Percentiles rank a stretch among this genome's conserved stretches.
Evolutionary conservation across 2,113 vertebrate species (phyloP).

Genomic region (Otolemur garnettii): DNA sequence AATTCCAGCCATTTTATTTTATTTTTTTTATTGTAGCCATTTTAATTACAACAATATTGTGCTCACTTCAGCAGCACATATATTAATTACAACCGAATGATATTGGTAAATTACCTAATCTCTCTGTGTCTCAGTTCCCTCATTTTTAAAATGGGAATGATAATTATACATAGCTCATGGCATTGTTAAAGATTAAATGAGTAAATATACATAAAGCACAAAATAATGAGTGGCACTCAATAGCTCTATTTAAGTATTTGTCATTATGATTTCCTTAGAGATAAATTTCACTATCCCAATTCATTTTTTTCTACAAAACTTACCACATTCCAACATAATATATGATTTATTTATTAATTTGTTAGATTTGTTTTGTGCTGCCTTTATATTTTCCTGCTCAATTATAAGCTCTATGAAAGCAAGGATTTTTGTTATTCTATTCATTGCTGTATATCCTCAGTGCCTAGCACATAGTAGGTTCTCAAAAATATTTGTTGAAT

Average conservation of each 20-base stretch:
- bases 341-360: background rate
- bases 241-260: background rate
- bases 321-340: background rate
- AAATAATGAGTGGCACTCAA: background rate
- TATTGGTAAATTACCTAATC: background rate
- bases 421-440: background rate
- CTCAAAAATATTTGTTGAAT: constrained; percentile 1
- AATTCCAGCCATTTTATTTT: constrained; percentile 34
- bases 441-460: background rate
- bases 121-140: background rate
- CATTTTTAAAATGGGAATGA: constrained; percentile 10
- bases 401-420: background rate
- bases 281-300: background rate
- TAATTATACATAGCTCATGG: background rate
- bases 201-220: background rate
- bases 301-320: background rate
- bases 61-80: too few species aligned
- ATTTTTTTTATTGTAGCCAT: constrained; percentile 38
- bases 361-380: background rate
- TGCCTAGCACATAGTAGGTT: background rate
- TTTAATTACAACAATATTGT: background rate
- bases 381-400: background rate
- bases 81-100: background rate
- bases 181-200: constrained; percentile 40
- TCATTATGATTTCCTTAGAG: background rate